A percentile compares a stretch with the other conserved stretches of the same genome.
Conservation (phyloP, 2,888 invertebrate species). For the Copidosoma aretas region DNA sequence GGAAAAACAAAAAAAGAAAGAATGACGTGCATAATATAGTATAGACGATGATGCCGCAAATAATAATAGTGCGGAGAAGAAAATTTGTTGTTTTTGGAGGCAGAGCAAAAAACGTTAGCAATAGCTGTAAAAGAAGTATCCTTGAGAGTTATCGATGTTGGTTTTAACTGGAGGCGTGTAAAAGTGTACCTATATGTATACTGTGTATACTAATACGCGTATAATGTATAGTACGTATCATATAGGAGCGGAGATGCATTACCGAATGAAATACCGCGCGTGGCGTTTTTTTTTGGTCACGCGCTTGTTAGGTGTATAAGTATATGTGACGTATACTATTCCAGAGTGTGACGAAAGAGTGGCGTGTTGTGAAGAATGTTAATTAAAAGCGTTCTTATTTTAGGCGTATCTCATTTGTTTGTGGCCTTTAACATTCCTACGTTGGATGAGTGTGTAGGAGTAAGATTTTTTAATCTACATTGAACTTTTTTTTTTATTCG, state of each 20-base stretch:
- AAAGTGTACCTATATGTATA: no score
- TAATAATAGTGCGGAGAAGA: background rate
- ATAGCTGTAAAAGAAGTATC: conserved; percentile 1
- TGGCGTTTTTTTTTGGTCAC: conserved; percentile 15
- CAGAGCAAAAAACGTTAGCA: background rate
- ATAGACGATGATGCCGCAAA: background rate
- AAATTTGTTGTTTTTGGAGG: background rate
- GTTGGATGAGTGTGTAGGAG: no score
- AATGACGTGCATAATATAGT: no score
- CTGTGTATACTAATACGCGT: no score
- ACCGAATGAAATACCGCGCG: conserved; percentile 22
- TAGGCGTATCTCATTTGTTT: background rate
- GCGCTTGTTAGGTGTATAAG: conserved; percentile 11
- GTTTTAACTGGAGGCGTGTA: conserved; percentile 11
- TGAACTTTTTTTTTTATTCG: no score
- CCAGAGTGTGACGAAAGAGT: conserved; percentile 17
- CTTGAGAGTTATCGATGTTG: conserved; percentile 7
- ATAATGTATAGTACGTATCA: no score
- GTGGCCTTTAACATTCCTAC: no score
- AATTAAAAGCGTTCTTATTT: conserved; percentile 21
- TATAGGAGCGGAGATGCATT: conserved; percentile 11
- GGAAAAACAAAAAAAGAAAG: background rate
- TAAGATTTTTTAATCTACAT: no score
- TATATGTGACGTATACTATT: no score
- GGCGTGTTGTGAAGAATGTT: conserved; percentile 14